Percentiles rank a stretch among this genome's conserved stretches.
Conservation (phyloP, 2,113 vertebrate species). For the Chunga burmeisteri region DNA sequence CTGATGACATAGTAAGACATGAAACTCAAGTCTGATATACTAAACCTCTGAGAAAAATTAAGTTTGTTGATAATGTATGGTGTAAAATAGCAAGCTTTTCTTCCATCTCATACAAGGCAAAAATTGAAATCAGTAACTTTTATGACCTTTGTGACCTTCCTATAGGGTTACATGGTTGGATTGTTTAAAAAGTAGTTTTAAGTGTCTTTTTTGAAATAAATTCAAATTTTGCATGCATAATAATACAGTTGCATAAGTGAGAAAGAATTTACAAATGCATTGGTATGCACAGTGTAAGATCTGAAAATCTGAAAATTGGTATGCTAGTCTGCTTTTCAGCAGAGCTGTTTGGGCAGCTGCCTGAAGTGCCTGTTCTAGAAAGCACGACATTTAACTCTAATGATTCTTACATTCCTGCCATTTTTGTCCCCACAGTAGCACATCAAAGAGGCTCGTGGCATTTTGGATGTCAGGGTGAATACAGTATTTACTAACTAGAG, state of each 20-base stretch:
- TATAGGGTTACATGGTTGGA: background rate
- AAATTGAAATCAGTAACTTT: background rate
- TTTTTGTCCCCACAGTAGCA: constrained; percentile 31
- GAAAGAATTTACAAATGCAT: background rate
- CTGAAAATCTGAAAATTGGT: constrained; percentile 21
- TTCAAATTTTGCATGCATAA: background rate
- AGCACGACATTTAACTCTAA: background rate
- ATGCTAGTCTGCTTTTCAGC: constrained; percentile 9
- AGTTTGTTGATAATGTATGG: background rate
- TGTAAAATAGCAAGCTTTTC: background rate
- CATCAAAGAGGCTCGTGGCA: constrained; percentile 1
- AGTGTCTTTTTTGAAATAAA: background rate
- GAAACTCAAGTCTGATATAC: background rate
- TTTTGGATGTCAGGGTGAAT: constrained; percentile 16
- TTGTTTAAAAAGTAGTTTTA: background rate
- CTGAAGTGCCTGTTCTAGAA: constrained; percentile 3
- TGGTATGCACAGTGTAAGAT: background rate
- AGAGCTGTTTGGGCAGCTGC: constrained; percentile 17
- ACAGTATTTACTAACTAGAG: constrained; percentile 11
- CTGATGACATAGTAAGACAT: background rate
- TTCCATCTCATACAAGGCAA: background rate
- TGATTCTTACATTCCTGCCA: constrained; percentile 7
- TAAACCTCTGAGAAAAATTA: background rate
- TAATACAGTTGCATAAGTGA: background rate
- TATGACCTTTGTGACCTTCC: background rate